A percentile compares a stretch with the other conserved stretches of the same genome.
These are phyloP conservation scores for Smutsia gigantea DNA, from an alignment of 2,797 vertebrate genomes.

Conservation along the genomic window DNA sequence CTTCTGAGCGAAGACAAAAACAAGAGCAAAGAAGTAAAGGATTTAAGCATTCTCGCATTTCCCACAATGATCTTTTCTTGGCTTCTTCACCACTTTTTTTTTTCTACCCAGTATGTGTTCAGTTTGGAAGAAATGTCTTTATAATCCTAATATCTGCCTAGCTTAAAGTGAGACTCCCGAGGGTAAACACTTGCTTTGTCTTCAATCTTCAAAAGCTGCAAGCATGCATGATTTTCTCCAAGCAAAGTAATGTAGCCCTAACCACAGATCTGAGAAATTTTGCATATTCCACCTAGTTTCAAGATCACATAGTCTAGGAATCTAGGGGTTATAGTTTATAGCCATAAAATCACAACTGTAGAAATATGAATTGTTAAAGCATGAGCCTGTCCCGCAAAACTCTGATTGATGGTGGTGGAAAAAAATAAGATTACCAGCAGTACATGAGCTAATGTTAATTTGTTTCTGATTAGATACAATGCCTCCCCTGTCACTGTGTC, in stretches of 20 bases:
- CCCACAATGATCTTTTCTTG: background rate
- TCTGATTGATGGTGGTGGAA: constrained; percentile 44
- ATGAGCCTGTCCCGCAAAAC: constrained; percentile 22
- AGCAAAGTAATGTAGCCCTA: constrained; percentile 5
- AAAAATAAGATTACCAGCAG: constrained; percentile 47
- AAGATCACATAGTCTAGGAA: background rate
- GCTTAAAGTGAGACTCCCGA: background rate
- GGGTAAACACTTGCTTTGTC: background rate
- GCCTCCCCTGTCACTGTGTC: constrained; percentile 1
- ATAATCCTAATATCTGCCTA: background rate
- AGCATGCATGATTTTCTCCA: background rate
- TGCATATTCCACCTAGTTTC: constrained; percentile 7
- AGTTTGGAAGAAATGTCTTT: background rate
- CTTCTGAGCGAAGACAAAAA: background rate
- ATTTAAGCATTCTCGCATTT: background rate
- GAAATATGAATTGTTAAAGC: constrained; percentile 70
- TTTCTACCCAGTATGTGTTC: background rate
- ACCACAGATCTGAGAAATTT: constrained; percentile 32
- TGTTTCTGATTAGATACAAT: constrained; percentile 50
- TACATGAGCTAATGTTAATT: constrained; percentile 64
- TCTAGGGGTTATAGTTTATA: constrained; percentile 52
- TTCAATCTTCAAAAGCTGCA: constrained; percentile 25
- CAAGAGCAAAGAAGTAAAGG: background rate
- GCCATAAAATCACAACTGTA: constrained; percentile 54
- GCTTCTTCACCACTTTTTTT: background rate